Base-by-base conservation (phyloP, 2,113 vertebrate species). In the Nibea albiflora region DNA sequence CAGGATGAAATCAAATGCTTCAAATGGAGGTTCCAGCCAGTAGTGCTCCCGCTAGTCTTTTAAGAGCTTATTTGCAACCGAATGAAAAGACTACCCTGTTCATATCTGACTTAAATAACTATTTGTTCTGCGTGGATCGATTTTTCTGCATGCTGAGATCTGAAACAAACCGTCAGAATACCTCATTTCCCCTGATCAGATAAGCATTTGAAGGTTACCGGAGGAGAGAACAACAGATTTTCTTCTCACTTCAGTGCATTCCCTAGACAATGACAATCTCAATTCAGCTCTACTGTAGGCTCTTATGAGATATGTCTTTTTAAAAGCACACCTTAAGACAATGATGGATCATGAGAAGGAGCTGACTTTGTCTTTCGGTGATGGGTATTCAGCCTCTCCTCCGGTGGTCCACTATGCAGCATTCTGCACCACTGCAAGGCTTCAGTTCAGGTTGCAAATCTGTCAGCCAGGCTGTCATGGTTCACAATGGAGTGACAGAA, bases 401-500 rank as follows among this genome's bases (percentile, higher is more conserved):
- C 44, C 49, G 76, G 89, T 90, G 83, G 81, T 89, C 88, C 78
- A 78, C 85, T 80, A 71, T 89, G 87, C 89, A 88, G 85, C 81
- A 90, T 89, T 81, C 75, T 89, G 85, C 83, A 83, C 80, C 85
- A 87, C 83, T 87, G 87, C 84, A 88, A 88, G 77, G 62, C 86
- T 90, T 74, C 67, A 56, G 73, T 83, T 87, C 79, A 85, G 81
- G 89, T 85, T 87, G 85, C 85, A 86, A 76, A 88, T 92, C 87
- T 87, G 83, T 92, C 85, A 90, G 56, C 81, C 50, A 0, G 67
- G 73, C 85, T 86, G 86, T 90, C 90, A 83, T 20, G 35, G 83
- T 56, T 88, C 80, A 89, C 90, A 88, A 86, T 77, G 69, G 84
- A 90, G 81, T 81, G 88, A 92, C 86, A 88, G 80, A 90, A 87